Evolutionary conservation across 2,888 invertebrate genomes (phyloP), one percentile per base, ranked within the genome.

Genomic region (Drosophila nr. medialis): DNA sequence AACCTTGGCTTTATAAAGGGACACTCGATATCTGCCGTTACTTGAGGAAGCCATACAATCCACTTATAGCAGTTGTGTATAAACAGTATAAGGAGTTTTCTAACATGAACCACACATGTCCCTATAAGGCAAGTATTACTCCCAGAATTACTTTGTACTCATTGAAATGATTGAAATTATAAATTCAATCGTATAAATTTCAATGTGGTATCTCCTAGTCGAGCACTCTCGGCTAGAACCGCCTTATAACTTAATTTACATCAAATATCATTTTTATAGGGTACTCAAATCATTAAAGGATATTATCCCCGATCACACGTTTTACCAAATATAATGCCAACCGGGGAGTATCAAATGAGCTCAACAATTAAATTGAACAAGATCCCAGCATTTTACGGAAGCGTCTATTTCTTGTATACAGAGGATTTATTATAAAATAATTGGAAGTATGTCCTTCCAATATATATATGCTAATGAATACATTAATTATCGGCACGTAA

Each of bases 271-370:
- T 40, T n/a, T n/a, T 40, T 40, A n/a, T n/a, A 40, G n/a, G 40
- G 40, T 40, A 1, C 40, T 10, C 40, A 40, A 40, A n/a, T 40
- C 4, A 0, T 40, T 40, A 1, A n/a, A 2, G 40, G 40, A 10
- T 10, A 10, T 2, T 40, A 40, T 40, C n/a, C 1, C 2, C 40
- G 4, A 4, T 2, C 4, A 2, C 2, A 2, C 4, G 1, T 40
- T 10, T 1, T 40, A n/a, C 40, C 10, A n/a, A 2, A 1, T n/a
- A 1, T n/a, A 0, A 0, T 0, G 4, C 40, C 40, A 40, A n/a
- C 40, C 4, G 40, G n/a, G n/a, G 40, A 40, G 4, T 40, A 40
- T 10, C 40, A n/a, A 4, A 4, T 40, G n/a, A n/a, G n/a, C 10
- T 40, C n/a, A 40, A n/a, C n/a, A 10, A n/a, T 40, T 10, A 4